phyloP scores from a whole-genome alignment of 1,140 invertebrate genomes.

The Diachasma alloeum region DNA sequence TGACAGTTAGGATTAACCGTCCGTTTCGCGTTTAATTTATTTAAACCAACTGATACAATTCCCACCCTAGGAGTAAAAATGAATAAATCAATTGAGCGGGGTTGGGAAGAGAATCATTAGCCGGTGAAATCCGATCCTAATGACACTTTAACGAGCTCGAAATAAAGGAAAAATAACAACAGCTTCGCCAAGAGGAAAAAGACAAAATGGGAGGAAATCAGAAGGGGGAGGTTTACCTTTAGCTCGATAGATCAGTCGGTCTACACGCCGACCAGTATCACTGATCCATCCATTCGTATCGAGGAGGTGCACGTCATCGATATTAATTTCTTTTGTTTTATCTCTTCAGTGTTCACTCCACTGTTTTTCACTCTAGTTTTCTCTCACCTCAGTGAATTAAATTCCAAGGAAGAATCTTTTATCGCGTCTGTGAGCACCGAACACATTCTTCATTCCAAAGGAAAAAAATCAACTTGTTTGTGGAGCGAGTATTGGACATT shows the following conservation, averaged over 20 bases:
- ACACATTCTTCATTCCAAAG: too few relatives aligned
- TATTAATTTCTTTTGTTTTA: not conserved
- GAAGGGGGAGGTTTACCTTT: not conserved
- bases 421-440: too few relatives aligned
- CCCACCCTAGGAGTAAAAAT: not conserved
- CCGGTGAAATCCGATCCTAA: conserved; percentile 3
- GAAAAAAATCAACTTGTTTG: not conserved
- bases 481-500: too few relatives aligned
- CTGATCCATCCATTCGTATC: not conserved
- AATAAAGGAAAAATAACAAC: not conserved
- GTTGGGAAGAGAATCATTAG: not conserved
- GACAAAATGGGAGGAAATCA: not conserved
- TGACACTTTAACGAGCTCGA: conserved; percentile 22
- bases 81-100: not conserved
- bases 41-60: not conserved
- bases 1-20: not conserved
- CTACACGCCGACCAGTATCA: conserved; percentile 22
- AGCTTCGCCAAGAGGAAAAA: not conserved
- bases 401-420: not conserved
- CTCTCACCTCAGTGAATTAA: not conserved
- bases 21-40: not conserved
- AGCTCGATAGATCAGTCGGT: conserved; percentile 4
- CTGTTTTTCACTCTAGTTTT: not conserved
- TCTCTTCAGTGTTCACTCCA: not conserved
- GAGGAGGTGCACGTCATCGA: not conserved